A percentile compares a stretch with the other conserved stretches of the same genome.
These are phyloP conservation scores for Stegastes partitus DNA, from an alignment of 2,113 vertebrate species.

Conservation along the genomic window DNA sequence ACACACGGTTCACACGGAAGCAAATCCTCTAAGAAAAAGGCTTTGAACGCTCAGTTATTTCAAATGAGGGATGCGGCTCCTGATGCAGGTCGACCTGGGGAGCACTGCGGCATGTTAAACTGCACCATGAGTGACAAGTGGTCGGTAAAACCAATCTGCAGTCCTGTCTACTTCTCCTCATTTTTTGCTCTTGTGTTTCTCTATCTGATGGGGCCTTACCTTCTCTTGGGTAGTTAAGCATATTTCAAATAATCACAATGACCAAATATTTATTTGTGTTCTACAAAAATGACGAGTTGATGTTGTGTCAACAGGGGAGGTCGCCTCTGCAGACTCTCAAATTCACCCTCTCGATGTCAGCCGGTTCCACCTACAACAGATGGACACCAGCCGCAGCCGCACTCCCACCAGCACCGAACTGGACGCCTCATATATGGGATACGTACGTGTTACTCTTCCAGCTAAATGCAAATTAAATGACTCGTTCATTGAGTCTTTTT, in stretches of 20 bases:
- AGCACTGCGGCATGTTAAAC: neutral
- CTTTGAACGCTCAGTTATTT: neutral
- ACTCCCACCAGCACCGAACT: constrained; percentile 91
- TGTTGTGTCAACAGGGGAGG: constrained; percentile 83
- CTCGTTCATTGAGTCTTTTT: no score
- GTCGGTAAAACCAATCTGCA: constrained; percentile 34
- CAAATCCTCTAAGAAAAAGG: no score
- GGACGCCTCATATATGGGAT: constrained; percentile 95
- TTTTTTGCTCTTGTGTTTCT: constrained; percentile 6
- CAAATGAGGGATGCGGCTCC: neutral
- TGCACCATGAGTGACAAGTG: neutral
- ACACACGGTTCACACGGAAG: constrained; percentile 38
- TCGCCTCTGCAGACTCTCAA: constrained; percentile 87
- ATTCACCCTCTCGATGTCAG: constrained; percentile 89
- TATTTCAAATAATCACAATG: no score
- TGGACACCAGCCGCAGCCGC: constrained; percentile 90
- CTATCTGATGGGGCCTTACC: constrained; percentile 22
- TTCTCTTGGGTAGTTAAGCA: constrained; percentile 34
- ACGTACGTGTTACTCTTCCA: constrained; percentile 89
- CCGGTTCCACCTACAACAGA: constrained; percentile 91
- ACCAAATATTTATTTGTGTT: neutral
- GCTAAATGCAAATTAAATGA: neutral
- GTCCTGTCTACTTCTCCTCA: constrained; percentile 1
- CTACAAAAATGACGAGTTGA: constrained; percentile 18
- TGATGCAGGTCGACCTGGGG: neutral